These are phyloP conservation scores for Drosophila burlai DNA, from an alignment of 1,140 invertebrate genomes.

Conservation along the genomic window DNA sequence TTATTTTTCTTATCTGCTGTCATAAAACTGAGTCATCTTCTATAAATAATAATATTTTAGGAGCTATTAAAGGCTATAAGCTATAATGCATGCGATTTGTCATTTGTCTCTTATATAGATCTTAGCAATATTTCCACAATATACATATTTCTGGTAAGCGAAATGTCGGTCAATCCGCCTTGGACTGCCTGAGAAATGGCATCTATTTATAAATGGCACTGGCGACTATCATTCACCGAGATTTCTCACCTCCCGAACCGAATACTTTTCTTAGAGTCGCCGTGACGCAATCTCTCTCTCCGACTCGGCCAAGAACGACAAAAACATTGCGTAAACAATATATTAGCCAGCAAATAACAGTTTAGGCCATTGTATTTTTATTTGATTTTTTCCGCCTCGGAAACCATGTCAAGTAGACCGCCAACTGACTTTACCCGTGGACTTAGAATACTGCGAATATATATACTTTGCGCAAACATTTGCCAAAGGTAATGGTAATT, in stretches of 20 bases:
- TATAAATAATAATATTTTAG: slow-evolving; percentile 4
- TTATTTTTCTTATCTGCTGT: not conserved
- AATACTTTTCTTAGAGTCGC: slow-evolving; percentile 33
- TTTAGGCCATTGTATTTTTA: slow-evolving; percentile 51
- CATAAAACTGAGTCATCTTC: slow-evolving; percentile 12
- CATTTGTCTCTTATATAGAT: not conserved
- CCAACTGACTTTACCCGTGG: slow-evolving; percentile 9
- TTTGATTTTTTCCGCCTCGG: slow-evolving; percentile 40
- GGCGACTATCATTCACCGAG: slow-evolving; percentile 35
- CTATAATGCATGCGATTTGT: slow-evolving; percentile 1
- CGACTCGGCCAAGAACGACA: slow-evolving; percentile 29
- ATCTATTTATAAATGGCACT: slow-evolving; percentile 68
- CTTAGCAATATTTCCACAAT: slow-evolving; percentile 13
- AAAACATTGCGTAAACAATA: slow-evolving; percentile 75
- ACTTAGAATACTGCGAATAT: slow-evolving; percentile 20
- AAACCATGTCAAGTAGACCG: slow-evolving; percentile 64
- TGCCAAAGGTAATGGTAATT: slow-evolving; percentile 57
- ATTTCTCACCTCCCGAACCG: slow-evolving; percentile 61
- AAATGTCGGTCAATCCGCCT: slow-evolving; percentile 61
- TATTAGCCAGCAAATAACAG: slow-evolving; percentile 75
- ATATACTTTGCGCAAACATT: slow-evolving; percentile 40
- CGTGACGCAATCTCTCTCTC: slow-evolving; percentile 63
- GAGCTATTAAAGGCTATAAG: not conserved
- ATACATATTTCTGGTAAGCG: slow-evolving; percentile 3
- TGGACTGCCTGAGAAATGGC: slow-evolving; percentile 58